Evolutionary conservation across 1,140 invertebrate genomes (phyloP), one percentile per base, ranked within the genome.

Genomic region (Drosophila arizonae): DNA sequence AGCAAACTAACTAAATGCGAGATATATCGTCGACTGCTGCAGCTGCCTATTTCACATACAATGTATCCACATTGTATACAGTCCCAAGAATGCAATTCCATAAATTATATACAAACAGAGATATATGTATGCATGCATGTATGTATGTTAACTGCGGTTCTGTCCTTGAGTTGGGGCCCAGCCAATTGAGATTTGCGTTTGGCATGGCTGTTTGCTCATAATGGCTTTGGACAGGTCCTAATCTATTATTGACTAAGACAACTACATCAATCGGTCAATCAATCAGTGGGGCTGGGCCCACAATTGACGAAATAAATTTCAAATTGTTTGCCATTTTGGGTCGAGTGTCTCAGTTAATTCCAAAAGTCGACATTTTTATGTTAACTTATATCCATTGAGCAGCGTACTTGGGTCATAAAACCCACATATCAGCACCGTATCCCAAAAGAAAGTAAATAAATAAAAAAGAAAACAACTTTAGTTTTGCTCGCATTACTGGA

Each of bases 1-100:
- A 21, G 48, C 48, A 51, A 52, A 17, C 46, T 30, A 39, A 71
- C 46, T 41, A 39, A 71, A 57, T 71, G 26, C 33, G 45, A 65
- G 52, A 65, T 65, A 43, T 41, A 50, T 24, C 6, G 33, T 41
- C 30, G 15, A 21, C 10, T 39, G 48, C 28, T 45, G 36, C 33
- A 33, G 33, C 48, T 36, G 51, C 48, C 21, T 6, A n/a, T 11
- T 10, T 10, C 45, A n/a, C 48, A 50, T 46, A 30, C 50, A 48
- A 6, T 51, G 15, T 21, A n/a, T 10, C 5, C 15, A 21, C n/a
- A 17, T 2, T 46, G 15, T 46, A 9, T 54, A 36, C 36, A 33
- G 33, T 54, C 28, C 52, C 52, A 54, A 21, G 28, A 10, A 54
- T 21, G 10, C 30, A 21, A 8, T 3, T 17, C 30, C 15, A 21